phyloP scores from a whole-genome alignment of 2,888 invertebrate species.

The Eupithecia tripunctaria region DNA sequence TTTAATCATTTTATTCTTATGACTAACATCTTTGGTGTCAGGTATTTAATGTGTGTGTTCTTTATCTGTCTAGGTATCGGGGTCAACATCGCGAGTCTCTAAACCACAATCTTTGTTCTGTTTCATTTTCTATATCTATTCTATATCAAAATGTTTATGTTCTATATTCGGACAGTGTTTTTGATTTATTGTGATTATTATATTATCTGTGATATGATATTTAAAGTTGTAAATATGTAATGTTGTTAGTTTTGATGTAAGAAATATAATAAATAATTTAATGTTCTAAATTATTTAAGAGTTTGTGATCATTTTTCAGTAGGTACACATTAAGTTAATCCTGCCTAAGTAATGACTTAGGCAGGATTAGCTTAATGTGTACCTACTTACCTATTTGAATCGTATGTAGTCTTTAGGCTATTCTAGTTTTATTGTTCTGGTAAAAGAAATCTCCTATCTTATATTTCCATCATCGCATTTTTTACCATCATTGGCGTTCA shows the following conservation, averaged over 20 bases:
- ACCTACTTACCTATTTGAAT: neutral
- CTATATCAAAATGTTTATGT: constrained; percentile 55
- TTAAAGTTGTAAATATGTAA: constrained; percentile 42
- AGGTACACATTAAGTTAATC: too few species aligned
- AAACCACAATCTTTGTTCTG: constrained; percentile 37
- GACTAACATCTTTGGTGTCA: constrained; percentile 27
- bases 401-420: neutral
- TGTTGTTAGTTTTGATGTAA: constrained; percentile 28
- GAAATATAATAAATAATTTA: constrained; percentile 31
- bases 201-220: constrained; percentile 51
- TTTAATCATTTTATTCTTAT: constrained; percentile 16
- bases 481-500: too few species aligned
- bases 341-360: too few species aligned
- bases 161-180: constrained; percentile 45
- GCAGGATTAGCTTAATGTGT: too few species aligned
- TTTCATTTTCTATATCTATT: constrained; percentile 54
- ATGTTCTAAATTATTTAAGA: neutral
- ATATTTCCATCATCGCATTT: neutral
- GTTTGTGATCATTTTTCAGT: neutral
- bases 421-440: neutral
- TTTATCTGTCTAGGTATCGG: constrained; percentile 56
- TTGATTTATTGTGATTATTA: constrained; percentile 45
- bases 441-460: neutral
- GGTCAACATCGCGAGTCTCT: constrained; percentile 41
- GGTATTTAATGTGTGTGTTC: constrained; percentile 36